A percentile compares a stretch with the other conserved stretches of the same genome.
phyloP scores from a whole-genome alignment of 1,140 invertebrate species.

The Hypothenemus hampei region DNA sequence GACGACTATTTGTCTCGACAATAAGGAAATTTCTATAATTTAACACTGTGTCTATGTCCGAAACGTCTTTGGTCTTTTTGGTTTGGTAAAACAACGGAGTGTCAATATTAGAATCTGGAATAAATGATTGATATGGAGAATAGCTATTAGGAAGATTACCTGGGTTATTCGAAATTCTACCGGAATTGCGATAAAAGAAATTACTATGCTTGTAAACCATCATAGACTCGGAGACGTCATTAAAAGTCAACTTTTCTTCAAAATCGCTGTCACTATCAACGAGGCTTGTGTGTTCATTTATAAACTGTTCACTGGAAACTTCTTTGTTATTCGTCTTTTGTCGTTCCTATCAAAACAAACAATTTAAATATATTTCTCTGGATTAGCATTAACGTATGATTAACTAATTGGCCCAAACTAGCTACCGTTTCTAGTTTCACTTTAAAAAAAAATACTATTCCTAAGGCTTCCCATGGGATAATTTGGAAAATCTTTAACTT shows the following conservation, averaged over 20 bases:
- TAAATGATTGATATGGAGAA: neutral
- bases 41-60: neutral
- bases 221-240: neutral
- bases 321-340: no score
- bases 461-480: conserved; percentile 9
- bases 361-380: no score
- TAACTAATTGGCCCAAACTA: no score
- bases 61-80: neutral
- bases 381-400: no score
- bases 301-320: no score
- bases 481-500: conserved; percentile 26
- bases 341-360: no score
- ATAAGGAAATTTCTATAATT: conserved; percentile 18
- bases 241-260: no score
- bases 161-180: neutral
- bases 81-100: no score
- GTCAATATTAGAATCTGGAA: neutral
- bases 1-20: conserved; percentile 12
- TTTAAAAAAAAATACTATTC: conserved; percentile 16
- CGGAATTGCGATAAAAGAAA: neutral
- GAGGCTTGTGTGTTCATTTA: no score
- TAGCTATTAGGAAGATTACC: neutral
- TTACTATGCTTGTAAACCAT: neutral
- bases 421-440: neutral
- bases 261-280: no score